These are phyloP conservation scores for Takifugu bimaculatus DNA, from an alignment of 2,113 vertebrate genomes.

Conservation along the genomic window DNA sequence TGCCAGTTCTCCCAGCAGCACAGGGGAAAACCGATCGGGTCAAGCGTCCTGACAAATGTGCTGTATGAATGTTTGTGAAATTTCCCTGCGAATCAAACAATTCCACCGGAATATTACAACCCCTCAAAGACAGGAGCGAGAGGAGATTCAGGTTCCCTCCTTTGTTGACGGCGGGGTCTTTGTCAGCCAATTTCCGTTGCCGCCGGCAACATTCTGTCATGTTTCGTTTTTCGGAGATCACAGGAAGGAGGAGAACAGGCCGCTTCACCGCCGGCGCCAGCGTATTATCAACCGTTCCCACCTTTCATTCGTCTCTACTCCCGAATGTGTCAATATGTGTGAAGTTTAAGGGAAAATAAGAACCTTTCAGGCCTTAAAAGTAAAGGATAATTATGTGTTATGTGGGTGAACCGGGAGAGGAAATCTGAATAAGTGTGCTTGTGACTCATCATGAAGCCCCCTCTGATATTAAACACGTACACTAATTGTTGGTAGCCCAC, in stretches of 20 bases:
- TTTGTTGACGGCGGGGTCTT: slow-evolving; percentile 38
- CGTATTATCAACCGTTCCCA: neutral
- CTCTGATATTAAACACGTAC: neutral
- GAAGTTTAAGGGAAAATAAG: neutral
- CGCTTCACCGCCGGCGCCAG: neutral
- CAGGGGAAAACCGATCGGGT: too few relatives aligned
- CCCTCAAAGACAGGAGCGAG: neutral
- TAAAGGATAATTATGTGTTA: neutral
- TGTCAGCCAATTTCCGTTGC: slow-evolving; percentile 21
- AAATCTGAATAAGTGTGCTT: neutral
- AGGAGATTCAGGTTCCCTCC: slow-evolving; percentile 25
- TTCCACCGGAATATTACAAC: too few relatives aligned
- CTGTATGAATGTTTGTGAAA: too few relatives aligned
- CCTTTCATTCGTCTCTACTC: neutral
- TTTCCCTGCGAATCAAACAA: too few relatives aligned
- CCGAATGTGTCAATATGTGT: neutral
- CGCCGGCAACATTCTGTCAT: slow-evolving; percentile 39
- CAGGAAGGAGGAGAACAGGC: slow-evolving; percentile 3
- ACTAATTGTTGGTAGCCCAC: slow-evolving; percentile 24
- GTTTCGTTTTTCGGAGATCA: slow-evolving; percentile 36
- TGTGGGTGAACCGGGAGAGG: slow-evolving; percentile 2
- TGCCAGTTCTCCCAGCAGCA: too few relatives aligned
- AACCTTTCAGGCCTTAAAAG: neutral
- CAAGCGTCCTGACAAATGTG: too few relatives aligned
- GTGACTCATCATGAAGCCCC: slow-evolving; percentile 17